phyloP scores from a whole-genome alignment of 1,140 invertebrate genomes.

The Phymastichus coffea region DNA sequence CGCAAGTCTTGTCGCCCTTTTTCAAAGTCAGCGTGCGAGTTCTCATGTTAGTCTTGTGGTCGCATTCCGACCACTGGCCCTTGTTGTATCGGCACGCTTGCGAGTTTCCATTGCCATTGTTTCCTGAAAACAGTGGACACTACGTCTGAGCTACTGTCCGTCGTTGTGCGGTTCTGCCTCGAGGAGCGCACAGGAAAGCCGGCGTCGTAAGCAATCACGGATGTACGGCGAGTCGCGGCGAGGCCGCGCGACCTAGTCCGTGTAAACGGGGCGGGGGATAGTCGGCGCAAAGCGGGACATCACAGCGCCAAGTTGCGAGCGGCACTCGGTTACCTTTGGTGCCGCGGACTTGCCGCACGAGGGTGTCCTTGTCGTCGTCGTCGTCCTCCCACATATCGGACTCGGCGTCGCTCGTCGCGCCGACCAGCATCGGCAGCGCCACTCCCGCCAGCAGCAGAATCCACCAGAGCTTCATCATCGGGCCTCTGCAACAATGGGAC shows the following conservation, averaged over 20 bases:
- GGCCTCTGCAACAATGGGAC: constrained; percentile 26
- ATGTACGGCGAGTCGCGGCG: too few species aligned
- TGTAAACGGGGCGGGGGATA: background rate
- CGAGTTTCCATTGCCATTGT: constrained; percentile 35
- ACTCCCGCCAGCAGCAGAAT: constrained; percentile 47
- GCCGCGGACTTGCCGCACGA: constrained; percentile 72
- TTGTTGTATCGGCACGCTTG: constrained; percentile 76
- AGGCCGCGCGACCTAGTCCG: too few species aligned
- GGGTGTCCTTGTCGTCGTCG: constrained; percentile 71
- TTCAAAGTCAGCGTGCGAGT: constrained; percentile 79
- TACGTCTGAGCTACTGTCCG: too few species aligned
- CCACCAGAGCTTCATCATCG: constrained; percentile 57
- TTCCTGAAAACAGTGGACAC: constrained; percentile 22
- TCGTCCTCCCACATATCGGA: constrained; percentile 62
- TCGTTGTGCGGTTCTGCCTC: too few species aligned
- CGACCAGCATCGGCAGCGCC: constrained; percentile 45
- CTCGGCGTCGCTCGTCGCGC: constrained; percentile 42
- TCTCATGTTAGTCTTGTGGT: constrained; percentile 76
- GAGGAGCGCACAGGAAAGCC: too few species aligned
- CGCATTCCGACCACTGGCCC: constrained; percentile 83
- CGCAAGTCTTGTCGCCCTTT: constrained; percentile 77
- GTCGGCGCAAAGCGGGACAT: background rate
- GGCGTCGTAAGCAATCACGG: too few species aligned
- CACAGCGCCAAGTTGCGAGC: background rate
- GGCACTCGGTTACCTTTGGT: constrained; percentile 66